Base-by-base conservation (phyloP, 2,888 invertebrate genomes). In the Polydrusus tereticollis region DNA sequence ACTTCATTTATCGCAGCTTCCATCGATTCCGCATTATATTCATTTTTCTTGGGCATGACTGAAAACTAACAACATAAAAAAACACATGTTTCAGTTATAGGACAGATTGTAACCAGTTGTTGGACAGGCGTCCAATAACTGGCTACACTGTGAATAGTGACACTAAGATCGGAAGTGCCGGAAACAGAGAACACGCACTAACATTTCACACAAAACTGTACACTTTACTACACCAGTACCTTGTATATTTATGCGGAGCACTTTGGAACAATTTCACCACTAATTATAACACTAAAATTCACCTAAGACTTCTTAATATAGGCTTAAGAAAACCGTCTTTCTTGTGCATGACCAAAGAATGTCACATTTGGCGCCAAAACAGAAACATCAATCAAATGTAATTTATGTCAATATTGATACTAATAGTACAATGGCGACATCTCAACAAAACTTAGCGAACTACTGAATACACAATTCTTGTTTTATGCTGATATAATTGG, bases 1-100 rank as follows among this genome's bases (percentile, higher is more conserved):
- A 71, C 57, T 4, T 71, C 71, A 33, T 41, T 68, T 36, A 68
- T 50, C 21, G 71, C 74, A 38, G 60, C 8, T 23, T 68, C 58
- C 69, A n/a, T n/a, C n/a, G n/a, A n/a, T n/a, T n/a, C n/a, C n/a
- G n/a, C n/a, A n/a, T n/a, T n/a, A n/a, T n/a, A 55, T 43, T 36
- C 14, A 20, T 36, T 64, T 50, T 43, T 67, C 23, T 38, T 72
- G 10, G 71, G 66, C 65, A 71, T 71, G 29, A 29, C 29, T 29
- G 29, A 29, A 29, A 29, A 29, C 29, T 29, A 29, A 29, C n/a
- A n/a, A n/a, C 29, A 29, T 29, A 29, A 29, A 5, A 29, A 29
- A 29, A 29, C 29, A 5, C 29, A 29, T 29, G 5, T 29, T 29
- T 29, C 29, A 29, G 29, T 29, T 29, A 29, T 29, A 29, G 29